phyloP scores from a whole-genome alignment of 2,888 invertebrate genomes.

The Dolichopus griseipennis region DNA sequence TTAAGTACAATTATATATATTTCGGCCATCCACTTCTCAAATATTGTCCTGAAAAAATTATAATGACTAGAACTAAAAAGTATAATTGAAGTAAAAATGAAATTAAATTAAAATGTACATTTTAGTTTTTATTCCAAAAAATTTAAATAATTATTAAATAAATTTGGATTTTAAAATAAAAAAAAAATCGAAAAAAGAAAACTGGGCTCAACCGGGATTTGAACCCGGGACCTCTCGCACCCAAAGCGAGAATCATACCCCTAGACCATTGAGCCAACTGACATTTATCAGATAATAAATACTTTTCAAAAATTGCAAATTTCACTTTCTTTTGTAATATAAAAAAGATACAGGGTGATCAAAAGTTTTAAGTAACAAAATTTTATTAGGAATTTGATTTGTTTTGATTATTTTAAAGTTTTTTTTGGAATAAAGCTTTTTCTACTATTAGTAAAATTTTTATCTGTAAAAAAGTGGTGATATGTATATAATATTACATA shows the following conservation, averaged over 20 bases:
- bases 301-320: too few species aligned
- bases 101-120: neutral
- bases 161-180: slow-evolving; percentile 11
- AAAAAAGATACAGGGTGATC: too few species aligned
- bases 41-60: neutral
- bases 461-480: too few species aligned
- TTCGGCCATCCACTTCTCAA: neutral
- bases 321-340: too few species aligned
- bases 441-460: too few species aligned
- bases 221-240: slow-evolving; percentile 56
- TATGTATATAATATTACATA: too few species aligned
- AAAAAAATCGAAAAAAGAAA: slow-evolving; percentile 25
- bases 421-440: too few species aligned
- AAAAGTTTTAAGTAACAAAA: too few species aligned
- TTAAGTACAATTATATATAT: too few species aligned
- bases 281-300: too few species aligned
- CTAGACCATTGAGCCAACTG: slow-evolving; percentile 48
- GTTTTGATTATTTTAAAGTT: too few species aligned
- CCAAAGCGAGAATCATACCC: slow-evolving; percentile 55
- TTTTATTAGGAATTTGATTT: too few species aligned
- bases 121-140: neutral
- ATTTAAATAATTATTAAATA: neutral
- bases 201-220: slow-evolving; percentile 52
- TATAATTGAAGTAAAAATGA: neutral
- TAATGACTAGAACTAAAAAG: neutral